Evolutionary conservation across 2,888 invertebrate species (phyloP).

Genomic region (Dynastes grantii): DNA sequence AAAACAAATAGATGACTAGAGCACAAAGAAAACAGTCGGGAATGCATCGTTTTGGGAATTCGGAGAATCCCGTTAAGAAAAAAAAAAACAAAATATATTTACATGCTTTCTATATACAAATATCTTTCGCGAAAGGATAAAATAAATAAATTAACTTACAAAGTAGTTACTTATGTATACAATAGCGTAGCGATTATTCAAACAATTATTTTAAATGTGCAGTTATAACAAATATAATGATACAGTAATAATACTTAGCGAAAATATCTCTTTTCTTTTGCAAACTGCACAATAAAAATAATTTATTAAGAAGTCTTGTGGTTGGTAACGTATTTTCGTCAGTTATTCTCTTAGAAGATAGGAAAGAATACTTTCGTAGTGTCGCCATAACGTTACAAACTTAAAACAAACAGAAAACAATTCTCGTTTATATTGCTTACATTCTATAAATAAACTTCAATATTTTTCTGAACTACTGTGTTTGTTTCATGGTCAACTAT

Average conservation of each 20-base stretch:
- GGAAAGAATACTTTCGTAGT: constrained; percentile 13
- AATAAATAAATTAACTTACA: constrained; percentile 52
- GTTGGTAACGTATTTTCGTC: constrained; percentile 45
- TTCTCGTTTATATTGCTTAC: constrained; percentile 20
- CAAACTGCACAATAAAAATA: constrained; percentile 45
- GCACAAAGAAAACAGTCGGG: constrained; percentile 66
- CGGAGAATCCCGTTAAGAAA: constrained; percentile 52
- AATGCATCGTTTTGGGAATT: constrained; percentile 65
- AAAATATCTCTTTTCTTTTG: constrained; percentile 27
- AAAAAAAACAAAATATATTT: constrained; percentile 58
- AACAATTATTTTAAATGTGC: constrained; percentile 37
- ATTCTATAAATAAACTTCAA: background rate
- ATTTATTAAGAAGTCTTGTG: constrained; percentile 46
- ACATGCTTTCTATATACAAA: constrained; percentile 58
- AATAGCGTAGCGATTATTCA: constrained; percentile 28
- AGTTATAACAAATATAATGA: constrained; percentile 30
- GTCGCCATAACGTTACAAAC: constrained; percentile 14
- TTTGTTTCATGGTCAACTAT: too few species aligned
- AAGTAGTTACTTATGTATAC: constrained; percentile 31
- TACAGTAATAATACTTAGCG: constrained; percentile 44
- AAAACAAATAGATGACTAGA: constrained; percentile 65
- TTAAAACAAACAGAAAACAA: background rate
- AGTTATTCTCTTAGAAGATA: constrained; percentile 32
- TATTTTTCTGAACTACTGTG: too few species aligned
- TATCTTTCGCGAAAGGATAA: constrained; percentile 40